phyloP scores from a whole-genome alignment of 2,797 vertebrate species.

The Malacoctenus gilli region DNA sequence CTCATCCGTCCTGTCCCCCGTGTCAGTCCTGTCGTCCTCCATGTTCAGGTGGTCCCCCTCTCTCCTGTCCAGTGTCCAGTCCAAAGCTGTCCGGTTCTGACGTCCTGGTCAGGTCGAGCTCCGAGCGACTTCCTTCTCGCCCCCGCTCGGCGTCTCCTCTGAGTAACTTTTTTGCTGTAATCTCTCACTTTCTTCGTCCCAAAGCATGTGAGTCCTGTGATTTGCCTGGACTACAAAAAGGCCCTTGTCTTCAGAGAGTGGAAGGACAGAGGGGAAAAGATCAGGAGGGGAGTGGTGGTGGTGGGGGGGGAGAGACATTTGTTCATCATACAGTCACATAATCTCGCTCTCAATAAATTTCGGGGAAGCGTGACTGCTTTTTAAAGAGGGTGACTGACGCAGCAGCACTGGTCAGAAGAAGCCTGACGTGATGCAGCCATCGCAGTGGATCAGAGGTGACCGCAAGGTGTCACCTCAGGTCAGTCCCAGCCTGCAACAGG shows the following conservation, averaged over 20 bases:
- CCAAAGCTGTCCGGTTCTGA: constrained; percentile 7
- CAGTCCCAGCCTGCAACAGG: background rate
- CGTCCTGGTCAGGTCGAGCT: constrained; percentile 30
- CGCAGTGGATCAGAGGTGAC: background rate
- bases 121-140: constrained; percentile 15
- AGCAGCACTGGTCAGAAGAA: constrained; percentile 4
- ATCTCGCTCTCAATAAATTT: constrained; percentile 36
- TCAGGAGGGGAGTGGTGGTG: constrained; percentile 42
- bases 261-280: constrained; percentile 60
- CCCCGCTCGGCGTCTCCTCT: constrained; percentile 40
- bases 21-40: constrained; percentile 49
- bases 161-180: constrained; percentile 50
- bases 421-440: too few species aligned
- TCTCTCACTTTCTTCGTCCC: constrained; percentile 64
- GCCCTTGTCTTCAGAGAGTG: constrained; percentile 75
- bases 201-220: constrained; percentile 85
- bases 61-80: background rate
- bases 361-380: constrained; percentile 27
- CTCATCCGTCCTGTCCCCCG: constrained; percentile 34
- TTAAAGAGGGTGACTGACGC: constrained; percentile 29
- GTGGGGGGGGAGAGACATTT: constrained; percentile 45
- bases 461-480: background rate
- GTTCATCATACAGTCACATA: constrained; percentile 38
- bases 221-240: constrained; percentile 79
- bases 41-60: constrained; percentile 45